phyloP scores from a whole-genome alignment of 2,888 invertebrate genomes.

The Hydroisotoma schaefferi region DNA sequence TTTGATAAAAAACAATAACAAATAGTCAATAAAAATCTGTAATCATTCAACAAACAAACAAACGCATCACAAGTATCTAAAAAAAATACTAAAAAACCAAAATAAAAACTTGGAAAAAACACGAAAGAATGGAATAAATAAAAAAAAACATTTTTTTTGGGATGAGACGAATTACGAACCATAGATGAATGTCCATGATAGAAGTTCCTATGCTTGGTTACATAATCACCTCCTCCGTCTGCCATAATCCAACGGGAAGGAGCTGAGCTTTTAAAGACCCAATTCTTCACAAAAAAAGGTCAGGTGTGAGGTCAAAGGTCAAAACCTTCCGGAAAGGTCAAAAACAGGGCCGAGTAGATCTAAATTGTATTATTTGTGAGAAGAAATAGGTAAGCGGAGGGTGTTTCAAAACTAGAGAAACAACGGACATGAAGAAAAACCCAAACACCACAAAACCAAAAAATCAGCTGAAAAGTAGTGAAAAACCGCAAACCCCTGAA shows the following conservation, averaged over 20 bases:
- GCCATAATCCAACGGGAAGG: not conserved
- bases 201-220: too few species aligned
- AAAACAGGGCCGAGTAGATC: too few species aligned
- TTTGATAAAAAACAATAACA: too few species aligned
- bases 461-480: not conserved
- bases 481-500: not conserved
- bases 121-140: too few species aligned
- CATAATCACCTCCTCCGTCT: not conserved
- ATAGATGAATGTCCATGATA: not conserved
- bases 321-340: not conserved
- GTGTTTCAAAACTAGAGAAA: not conserved
- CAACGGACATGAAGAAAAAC: not conserved
- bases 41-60: too few species aligned
- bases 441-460: constrained; percentile 3
- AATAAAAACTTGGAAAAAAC: too few species aligned
- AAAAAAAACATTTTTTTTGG: too few species aligned
- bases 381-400: not conserved
- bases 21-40: too few species aligned
- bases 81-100: too few species aligned
- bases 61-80: too few species aligned
- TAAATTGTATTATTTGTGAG: not conserved
- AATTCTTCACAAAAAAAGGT: not conserved
- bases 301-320: not conserved
- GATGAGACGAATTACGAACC: too few species aligned
- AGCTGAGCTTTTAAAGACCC: not conserved